Evolutionary conservation across 2,888 invertebrate genomes (phyloP).

Genomic region (Tuta absoluta): DNA sequence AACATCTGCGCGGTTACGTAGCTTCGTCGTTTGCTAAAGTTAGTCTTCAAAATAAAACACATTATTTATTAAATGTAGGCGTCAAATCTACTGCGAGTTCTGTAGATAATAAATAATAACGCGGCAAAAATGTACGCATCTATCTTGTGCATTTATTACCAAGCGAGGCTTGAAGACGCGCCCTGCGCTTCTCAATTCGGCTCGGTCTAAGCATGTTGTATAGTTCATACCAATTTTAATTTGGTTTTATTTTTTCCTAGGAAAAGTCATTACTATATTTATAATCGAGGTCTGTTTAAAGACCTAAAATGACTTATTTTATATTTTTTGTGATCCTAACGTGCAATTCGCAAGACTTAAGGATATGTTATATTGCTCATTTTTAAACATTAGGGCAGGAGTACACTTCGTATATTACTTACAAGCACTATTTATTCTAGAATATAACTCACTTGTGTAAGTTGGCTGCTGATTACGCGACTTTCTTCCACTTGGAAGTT

Average conservation of each 20-base stretch:
- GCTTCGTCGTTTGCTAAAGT: neutral
- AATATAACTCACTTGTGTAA: neutral
- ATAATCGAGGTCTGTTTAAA: slow-evolving; percentile 67
- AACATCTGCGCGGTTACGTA: too few species aligned
- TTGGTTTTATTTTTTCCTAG: slow-evolving; percentile 64
- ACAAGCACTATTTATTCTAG: neutral
- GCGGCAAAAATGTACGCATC: neutral
- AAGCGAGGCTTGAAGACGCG: neutral
- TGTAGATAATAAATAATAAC: neutral
- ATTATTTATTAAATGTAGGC: neutral
- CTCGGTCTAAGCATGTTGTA: slow-evolving; percentile 42
- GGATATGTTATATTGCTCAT: slow-evolving; percentile 29
- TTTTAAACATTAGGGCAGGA: slow-evolving; percentile 3
- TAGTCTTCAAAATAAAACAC: neutral
- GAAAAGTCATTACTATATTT: slow-evolving; percentile 60
- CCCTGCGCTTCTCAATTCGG: slow-evolving; percentile 18
- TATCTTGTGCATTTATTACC: slow-evolving; percentile 29
- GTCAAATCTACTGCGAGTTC: neutral
- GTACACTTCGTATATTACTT: neutral
- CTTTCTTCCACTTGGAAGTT: neutral
- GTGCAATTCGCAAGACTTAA: slow-evolving; percentile 33
- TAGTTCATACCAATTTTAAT: slow-evolving; percentile 57
- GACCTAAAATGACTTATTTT: slow-evolving; percentile 43
- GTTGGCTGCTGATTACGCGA: neutral
- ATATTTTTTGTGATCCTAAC: slow-evolving; percentile 31